phyloP scores from a whole-genome alignment of 2,797 vertebrate species.

The Bradypus variegatus region DNA sequence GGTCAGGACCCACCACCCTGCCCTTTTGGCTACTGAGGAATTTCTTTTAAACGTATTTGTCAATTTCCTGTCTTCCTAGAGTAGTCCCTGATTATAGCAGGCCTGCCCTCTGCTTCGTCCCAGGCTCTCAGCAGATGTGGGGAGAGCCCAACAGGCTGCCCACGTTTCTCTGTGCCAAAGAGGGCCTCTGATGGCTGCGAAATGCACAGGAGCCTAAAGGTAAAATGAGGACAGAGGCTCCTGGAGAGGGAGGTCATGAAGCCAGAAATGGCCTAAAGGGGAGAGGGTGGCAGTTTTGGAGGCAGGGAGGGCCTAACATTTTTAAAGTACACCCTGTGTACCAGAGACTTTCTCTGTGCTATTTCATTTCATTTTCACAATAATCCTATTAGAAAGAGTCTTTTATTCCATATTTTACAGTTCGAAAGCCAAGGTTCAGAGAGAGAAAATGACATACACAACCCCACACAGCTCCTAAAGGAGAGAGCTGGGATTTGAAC shows the following conservation, averaged over 20 bases:
- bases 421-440: neutral
- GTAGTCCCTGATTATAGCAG: neutral
- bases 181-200: neutral
- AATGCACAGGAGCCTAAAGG: neutral
- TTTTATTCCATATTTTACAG: neutral
- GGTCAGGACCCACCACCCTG: neutral
- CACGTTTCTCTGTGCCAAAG: rapidly evolving
- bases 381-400: neutral
- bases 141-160: neutral
- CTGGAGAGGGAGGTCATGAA: rapidly evolving
- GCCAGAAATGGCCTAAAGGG: neutral
- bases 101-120: neutral
- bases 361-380: neutral
- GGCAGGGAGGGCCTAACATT: neutral
- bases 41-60: neutral
- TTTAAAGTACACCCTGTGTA: neutral
- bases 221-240: neutral
- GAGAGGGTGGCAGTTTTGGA: no score
- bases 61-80: neutral
- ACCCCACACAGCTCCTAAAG: no score
- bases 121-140: neutral
- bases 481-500: neutral
- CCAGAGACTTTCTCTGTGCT: neutral
- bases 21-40: neutral
- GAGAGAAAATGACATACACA: neutral